A percentile compares a stretch with the other conserved stretches of the same genome.
These are phyloP conservation scores for Neocloeon triangulifer DNA, from an alignment of 1,140 invertebrate species.

Conservation along the genomic window DNA sequence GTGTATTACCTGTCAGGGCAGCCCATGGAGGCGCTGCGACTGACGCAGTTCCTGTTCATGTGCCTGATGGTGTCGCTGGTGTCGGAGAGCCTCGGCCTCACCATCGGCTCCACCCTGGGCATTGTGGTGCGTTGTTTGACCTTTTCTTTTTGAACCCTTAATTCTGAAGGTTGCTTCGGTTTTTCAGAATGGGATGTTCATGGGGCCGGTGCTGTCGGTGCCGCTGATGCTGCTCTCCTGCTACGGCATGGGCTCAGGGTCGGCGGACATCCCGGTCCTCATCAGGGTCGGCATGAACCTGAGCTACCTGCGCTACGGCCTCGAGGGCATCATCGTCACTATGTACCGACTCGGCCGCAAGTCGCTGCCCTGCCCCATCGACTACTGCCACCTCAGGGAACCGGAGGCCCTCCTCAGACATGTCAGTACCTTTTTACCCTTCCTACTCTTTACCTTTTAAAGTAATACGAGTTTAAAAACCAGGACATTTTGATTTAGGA, in stretches of 20 bases:
- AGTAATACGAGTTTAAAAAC: no score
- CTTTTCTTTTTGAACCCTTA: neutral
- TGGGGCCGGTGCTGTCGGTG: constrained; percentile 45
- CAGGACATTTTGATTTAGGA: no score
- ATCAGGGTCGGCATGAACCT: constrained; percentile 49
- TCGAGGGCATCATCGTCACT: constrained; percentile 54
- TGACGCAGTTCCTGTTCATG: constrained; percentile 5
- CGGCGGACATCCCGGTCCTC: constrained; percentile 25
- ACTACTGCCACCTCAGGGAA: constrained; percentile 44
- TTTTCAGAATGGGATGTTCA: constrained; percentile 54
- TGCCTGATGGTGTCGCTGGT: constrained; percentile 5
- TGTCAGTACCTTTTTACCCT: constrained; percentile 11
- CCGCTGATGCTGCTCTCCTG: constrained; percentile 53
- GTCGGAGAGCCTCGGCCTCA: constrained; percentile 6
- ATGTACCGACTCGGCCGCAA: constrained; percentile 51
- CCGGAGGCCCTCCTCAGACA: constrained; percentile 29
- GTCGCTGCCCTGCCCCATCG: constrained; percentile 35
- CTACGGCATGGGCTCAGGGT: constrained; percentile 46
- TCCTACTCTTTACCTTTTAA: constrained; percentile 7
- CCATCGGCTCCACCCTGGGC: constrained; percentile 1
- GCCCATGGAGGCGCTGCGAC: constrained; percentile 4
- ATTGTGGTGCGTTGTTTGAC: constrained; percentile 16
- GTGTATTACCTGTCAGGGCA: constrained; percentile 7
- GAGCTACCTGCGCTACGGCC: constrained; percentile 58
- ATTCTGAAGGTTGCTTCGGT: constrained; percentile 1